Evolutionary conservation across 2,888 invertebrate species (phyloP).

Genomic region (Aporophyla nigra): DNA sequence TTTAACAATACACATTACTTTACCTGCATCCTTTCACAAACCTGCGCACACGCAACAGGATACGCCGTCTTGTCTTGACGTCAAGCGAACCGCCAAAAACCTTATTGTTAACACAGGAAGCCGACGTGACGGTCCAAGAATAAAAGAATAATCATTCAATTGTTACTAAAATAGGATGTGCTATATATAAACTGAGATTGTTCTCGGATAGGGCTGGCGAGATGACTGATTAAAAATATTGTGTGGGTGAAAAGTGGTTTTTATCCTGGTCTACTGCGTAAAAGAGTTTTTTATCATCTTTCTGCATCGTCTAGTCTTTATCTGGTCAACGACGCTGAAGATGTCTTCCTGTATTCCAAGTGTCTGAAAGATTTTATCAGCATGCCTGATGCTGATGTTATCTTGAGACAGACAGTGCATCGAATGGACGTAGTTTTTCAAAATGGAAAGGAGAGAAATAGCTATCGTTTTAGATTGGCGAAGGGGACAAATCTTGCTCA

Average conservation of each 20-base stretch:
- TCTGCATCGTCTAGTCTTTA: not conserved
- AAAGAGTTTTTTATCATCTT: not conserved
- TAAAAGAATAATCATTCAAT: constrained; percentile 71
- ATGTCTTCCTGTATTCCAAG: not conserved
- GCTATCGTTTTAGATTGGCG: not conserved
- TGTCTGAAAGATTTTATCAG: constrained; percentile 2
- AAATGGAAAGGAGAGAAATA: not conserved
- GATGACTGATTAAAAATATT: not conserved
- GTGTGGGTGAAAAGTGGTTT: constrained; percentile 5
- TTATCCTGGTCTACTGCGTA: not conserved
- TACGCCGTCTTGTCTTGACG: constrained; percentile 49
- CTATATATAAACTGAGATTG: constrained; percentile 67
- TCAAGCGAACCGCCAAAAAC: constrained; percentile 47
- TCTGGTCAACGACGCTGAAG: not conserved
- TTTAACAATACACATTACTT: constrained; percentile 12
- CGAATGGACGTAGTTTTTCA: not conserved
- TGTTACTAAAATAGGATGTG: constrained; percentile 71
- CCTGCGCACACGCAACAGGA: constrained; percentile 49
- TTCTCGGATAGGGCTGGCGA: constrained; percentile 59
- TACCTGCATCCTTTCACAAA: constrained; percentile 25
- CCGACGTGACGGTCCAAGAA: constrained; percentile 61
- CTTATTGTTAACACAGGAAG: constrained; percentile 58
- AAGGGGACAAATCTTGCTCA: not conserved
- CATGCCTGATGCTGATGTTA: not conserved
- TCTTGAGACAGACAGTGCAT: not conserved